Percentiles rank a stretch among this genome's conserved stretches.
These are phyloP conservation scores for Tauraco hartlaubi DNA, from an alignment of 2,797 vertebrate genomes.

Conservation along the genomic window DNA sequence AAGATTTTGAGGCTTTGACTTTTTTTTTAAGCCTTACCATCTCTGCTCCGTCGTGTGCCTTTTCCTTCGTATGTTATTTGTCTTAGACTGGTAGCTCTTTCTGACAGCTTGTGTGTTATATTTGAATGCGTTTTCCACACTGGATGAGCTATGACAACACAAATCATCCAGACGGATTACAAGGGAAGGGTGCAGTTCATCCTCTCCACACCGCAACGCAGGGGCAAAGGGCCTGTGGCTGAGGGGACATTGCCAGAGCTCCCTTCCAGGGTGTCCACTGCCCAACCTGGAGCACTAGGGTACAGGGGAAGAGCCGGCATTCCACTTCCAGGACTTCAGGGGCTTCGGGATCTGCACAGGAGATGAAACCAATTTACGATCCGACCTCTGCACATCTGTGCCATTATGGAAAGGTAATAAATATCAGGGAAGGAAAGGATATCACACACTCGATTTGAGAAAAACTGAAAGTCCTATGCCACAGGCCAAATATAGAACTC, in stretches of 20 bases:
- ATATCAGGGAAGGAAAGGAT: slow-evolving; percentile 58
- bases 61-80: background rate
- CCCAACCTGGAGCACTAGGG: background rate
- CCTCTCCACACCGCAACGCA: background rate
- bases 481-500: slow-evolving; percentile 74
- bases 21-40: background rate
- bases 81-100: slow-evolving; percentile 21
- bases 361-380: slow-evolving; percentile 66
- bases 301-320: rapidly evolving
- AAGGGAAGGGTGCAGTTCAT: background rate
- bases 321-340: slow-evolving; percentile 41
- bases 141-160: background rate
- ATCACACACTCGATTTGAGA: slow-evolving; percentile 44
- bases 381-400: slow-evolving; percentile 69
- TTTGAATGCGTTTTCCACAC: slow-evolving; percentile 36
- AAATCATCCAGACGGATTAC: slow-evolving; percentile 37
- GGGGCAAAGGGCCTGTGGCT: background rate
- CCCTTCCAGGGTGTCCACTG: background rate
- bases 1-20: background rate
- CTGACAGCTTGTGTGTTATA: slow-evolving; percentile 35
- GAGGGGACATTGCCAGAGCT: background rate
- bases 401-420: slow-evolving; percentile 68
- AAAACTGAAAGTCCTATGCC: slow-evolving; percentile 57
- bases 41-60: background rate
- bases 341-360: background rate